Base-by-base conservation (phyloP, 1,140 invertebrate species). In the Nasonia giraulti region DNA sequence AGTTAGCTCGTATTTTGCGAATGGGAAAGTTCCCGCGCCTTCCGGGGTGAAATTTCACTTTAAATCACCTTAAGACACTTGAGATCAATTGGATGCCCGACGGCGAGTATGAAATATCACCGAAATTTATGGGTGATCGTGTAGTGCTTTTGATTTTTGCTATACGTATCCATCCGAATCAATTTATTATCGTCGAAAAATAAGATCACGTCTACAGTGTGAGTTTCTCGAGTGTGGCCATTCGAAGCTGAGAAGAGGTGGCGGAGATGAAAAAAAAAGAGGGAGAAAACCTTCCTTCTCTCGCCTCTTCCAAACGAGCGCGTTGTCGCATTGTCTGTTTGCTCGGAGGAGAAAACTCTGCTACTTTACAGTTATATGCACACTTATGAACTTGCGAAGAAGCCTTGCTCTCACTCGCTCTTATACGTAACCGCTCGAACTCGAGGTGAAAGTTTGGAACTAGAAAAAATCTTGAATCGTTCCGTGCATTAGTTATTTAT, bases 41-140 rank as follows among this genome's bases (percentile, higher is more conserved):
- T 62, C 50, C 55, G 2, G 27, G 37, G 17, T 33, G 2, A 79
- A 62, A 66, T 62, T 79, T 79, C 50, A 66, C 50, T 66, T 33
- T 62, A 66, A 79, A 79, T 78, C 47, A 78, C 47, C 27, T 55
- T 62, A 62, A 78, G 33, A 31, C 17, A 20, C 77, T 62, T 79
- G 50, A 79, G 50, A 66, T 62, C 33, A 79, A 62, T 66, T 77
- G 75, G 40, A 66, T 23, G 17, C 31, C 27, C 23, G n/a, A 0
- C 23, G n/a, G 2, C 62, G 23, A 20, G 33, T 66, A 33, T 62
- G 27, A 79, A 33, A 33, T 79, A 50, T 27, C 12, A 71, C 27
- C 17, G 23, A 62, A 55, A 78, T 78, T 78, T 62, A 78, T 76
- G 74, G 14, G 11, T 76, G 20, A 40, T n/a, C 37, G 74, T 37